Base-by-base conservation (phyloP, 2,113 vertebrate genomes). In the Apteryx mantelli region DNA sequence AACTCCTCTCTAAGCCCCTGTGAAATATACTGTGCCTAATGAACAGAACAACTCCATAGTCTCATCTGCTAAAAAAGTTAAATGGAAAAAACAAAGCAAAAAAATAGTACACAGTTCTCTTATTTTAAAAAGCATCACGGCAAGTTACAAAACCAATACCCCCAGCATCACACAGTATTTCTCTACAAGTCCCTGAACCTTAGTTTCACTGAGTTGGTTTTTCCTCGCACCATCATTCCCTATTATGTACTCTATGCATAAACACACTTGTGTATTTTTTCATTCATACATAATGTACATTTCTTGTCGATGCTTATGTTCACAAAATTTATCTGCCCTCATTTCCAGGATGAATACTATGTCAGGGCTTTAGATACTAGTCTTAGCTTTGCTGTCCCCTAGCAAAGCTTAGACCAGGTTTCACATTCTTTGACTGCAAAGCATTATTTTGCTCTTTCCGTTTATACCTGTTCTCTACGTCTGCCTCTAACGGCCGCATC, bases 211-310 rank as follows among this genome's bases (percentile, higher is more conserved):
- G 19, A 8, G 46, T 48, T 19, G 18, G 17, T 48, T 19, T 48
- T 19, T 48, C 46, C 17, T 48, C 46, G 7, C 46, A 48, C 17
- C 46, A 48, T 48, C 46, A 48, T 48, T 19, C 46, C 46, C 46
- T 48, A 48, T 19, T 48, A 19, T 19, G 1, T 32, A 24, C 13
- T 25, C 30, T 24, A 30, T 9, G 36, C 1, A 3, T 36, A 18
- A 58, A 34, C 13, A 36, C 3, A 3, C 7, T 11, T 9, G 21
- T 5, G 13, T 24, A 46, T 6, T n/a, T 30, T 34, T 36, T 25
- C 30, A 40, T 4, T 40, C 22, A 8, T 5, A 4, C 6, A 11
- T 22, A 15, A 3, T 5, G 9, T 7, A 0, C 11, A 2, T 22
- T 53, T 38, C 30, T 18, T 34, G 17, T 11, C 18, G 11, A 44